Conservation (phyloP, 2,113 vertebrate species). For the Pipa parva region DNA sequence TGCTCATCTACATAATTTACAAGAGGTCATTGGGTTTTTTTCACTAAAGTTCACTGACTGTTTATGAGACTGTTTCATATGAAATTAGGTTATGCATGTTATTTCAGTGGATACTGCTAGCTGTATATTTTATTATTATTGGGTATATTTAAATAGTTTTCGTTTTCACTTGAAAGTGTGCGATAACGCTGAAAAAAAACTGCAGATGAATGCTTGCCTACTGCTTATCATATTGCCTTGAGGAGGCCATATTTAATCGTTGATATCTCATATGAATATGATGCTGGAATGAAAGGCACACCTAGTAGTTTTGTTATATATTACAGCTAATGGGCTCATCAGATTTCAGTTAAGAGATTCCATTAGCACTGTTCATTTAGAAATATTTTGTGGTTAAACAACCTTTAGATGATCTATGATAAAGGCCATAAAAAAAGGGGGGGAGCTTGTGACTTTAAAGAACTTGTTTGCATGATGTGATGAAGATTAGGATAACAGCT, state of each 20-base stretch:
- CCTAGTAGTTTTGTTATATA: conserved; percentile 29
- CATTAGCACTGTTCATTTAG: conserved; percentile 30
- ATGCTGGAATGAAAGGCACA: conserved; percentile 11
- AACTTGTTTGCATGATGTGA: conserved; percentile 2
- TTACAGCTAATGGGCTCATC: conserved; percentile 41
- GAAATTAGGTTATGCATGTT: background rate
- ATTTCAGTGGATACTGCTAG: background rate
- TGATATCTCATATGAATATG: conserved; percentile 13
- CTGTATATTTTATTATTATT: background rate
- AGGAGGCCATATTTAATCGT: conserved; percentile 32
- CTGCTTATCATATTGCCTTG: background rate
- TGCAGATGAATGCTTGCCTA: background rate
- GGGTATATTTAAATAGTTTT: background rate
- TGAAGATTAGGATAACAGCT: conserved; percentile 16
- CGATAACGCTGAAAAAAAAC: background rate
- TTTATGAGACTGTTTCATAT: background rate
- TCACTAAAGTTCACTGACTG: background rate
- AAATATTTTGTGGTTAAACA: conserved; percentile 40
- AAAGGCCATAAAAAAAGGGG: conserved; percentile 26
- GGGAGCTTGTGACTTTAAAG: conserved; percentile 2
- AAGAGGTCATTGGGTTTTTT: background rate
- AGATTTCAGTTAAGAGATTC: conserved; percentile 35
- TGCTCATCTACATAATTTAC: too few relatives aligned
- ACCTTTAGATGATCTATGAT: conserved; percentile 41
- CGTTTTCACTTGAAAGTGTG: background rate